Percentiles rank a stretch among this genome's conserved stretches.
phyloP scores from a whole-genome alignment of 2,888 invertebrate species.

The Prenolepis imparis region DNA sequence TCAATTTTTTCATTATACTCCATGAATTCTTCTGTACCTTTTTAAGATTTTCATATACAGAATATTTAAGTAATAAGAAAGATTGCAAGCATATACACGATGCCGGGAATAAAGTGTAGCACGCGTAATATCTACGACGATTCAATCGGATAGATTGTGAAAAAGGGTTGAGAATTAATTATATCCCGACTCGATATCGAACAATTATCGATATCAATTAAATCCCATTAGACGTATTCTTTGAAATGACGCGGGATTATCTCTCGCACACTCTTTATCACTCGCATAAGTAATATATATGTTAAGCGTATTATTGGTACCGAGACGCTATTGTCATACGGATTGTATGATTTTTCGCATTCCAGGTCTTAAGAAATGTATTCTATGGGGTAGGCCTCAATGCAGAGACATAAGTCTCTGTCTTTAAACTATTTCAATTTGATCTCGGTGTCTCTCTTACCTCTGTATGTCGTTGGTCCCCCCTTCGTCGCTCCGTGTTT shows the following conservation, averaged over 20 bases:
- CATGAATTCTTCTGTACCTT: background rate
- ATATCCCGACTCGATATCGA: slow-evolving; percentile 22
- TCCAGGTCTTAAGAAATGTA: slow-evolving; percentile 84
- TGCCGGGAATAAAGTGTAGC: background rate
- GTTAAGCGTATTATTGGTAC: slow-evolving; percentile 48
- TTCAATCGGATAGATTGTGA: slow-evolving; percentile 19
- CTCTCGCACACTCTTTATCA: background rate
- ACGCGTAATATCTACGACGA: background rate
- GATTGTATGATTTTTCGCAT: slow-evolving; percentile 83
- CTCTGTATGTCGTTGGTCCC: slow-evolving; percentile 40
- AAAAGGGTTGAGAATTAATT: slow-evolving; percentile 25
- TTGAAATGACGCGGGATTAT: slow-evolving; percentile 29
- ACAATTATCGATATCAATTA: slow-evolving; percentile 36
- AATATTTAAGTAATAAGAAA: slow-evolving; percentile 4
- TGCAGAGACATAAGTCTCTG: slow-evolving; percentile 53
- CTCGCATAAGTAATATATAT: background rate
- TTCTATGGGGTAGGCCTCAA: slow-evolving; percentile 83
- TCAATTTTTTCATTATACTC: background rate
- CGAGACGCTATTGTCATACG: slow-evolving; percentile 75
- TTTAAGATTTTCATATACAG: background rate
- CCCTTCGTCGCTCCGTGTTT: slow-evolving; percentile 24
- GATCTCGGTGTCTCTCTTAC: slow-evolving; percentile 64
- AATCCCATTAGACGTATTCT: slow-evolving; percentile 41
- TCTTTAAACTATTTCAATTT: slow-evolving; percentile 64
- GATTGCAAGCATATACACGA: background rate